Percentiles rank a stretch among this genome's conserved stretches.
phyloP scores from a whole-genome alignment of 2,888 invertebrate genomes.

The Phortica okadai region DNA sequence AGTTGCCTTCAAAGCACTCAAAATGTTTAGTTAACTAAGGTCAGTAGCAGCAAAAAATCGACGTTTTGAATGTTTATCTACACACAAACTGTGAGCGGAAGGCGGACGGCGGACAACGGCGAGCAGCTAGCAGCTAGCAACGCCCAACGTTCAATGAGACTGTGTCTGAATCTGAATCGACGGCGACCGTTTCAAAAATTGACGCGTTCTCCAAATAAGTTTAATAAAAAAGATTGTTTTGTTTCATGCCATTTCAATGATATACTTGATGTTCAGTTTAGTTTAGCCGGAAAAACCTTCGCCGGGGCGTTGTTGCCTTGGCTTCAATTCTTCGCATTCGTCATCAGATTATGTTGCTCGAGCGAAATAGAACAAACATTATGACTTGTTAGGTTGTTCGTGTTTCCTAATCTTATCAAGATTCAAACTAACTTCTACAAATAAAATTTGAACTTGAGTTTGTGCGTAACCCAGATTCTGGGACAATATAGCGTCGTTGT shows the following conservation, averaged over 20 bases:
- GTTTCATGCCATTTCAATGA: slow-evolving; percentile 17
- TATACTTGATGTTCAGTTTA: background rate
- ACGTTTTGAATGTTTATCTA: slow-evolving; percentile 57
- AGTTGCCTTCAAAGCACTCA: slow-evolving; percentile 48
- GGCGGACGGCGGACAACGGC: too few relatives aligned
- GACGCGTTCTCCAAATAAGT: slow-evolving; percentile 28
- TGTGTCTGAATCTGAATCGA: background rate
- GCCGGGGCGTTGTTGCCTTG: slow-evolving; percentile 54
- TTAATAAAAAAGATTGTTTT: slow-evolving; percentile 23
- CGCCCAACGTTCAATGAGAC: slow-evolving; percentile 51
- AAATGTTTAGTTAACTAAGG: slow-evolving; percentile 57
- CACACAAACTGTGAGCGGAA: background rate
- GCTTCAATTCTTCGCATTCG: slow-evolving; percentile 57
- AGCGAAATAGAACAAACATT: too few relatives aligned
- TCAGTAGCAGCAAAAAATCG: slow-evolving; percentile 51
- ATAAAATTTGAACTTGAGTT: slow-evolving; percentile 20
- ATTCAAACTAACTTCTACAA: background rate
- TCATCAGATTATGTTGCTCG: too few relatives aligned
- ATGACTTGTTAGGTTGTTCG: background rate
- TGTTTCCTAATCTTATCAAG: slow-evolving; percentile 32
- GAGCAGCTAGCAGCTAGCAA: slow-evolving; percentile 38
- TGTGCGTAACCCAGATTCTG: slow-evolving; percentile 18
- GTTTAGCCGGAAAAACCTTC: slow-evolving; percentile 64
- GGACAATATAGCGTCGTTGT: too few relatives aligned
- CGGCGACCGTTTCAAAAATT: slow-evolving; percentile 2